Base-by-base conservation (phyloP, 2,888 invertebrate genomes). In the Brassicogethes aeneus region DNA sequence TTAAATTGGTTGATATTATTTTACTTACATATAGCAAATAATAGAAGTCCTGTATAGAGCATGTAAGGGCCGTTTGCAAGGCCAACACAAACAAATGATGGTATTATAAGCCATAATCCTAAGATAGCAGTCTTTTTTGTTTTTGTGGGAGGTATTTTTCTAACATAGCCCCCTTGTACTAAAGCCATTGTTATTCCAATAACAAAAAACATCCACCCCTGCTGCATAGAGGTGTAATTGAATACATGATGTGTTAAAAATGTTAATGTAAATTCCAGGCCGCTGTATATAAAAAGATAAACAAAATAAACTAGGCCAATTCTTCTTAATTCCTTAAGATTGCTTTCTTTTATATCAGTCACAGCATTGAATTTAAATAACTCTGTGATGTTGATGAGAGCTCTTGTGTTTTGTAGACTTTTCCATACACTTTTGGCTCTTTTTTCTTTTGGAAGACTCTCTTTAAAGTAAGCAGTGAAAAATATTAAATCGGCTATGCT, bases 181-280 rank as follows among this genome's bases (percentile, higher is more conserved):
- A 84, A 52, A 12, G 93, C 87, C 97, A 99, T 99, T 42, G 87
- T 78, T 33, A 90, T 64, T 69, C 96, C 97, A 58, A 94, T 89
- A 40, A 85, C 85, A 56, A 95, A 78, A 66, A 96, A 99, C 91
- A 99, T 94, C 76, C 87, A 90, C 3, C 97, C 97, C 70, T 99
- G 97, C 67, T 95, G 88, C 85, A 94, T 89, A 34, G 94, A 90
- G 40, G 82, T 84, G 65, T 89, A 96, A 38, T 82, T 76, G 65
- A 96, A 95, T 30, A 85, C 78, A 57, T 91, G 84, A 71, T 95
- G 95, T 40, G 94, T 94, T 36, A 97, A 74, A 72, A 99, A 99
- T 39, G 96, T 94, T 23, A 99, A 73, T 0, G 97, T 97, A 64
- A 96, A 99, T 70, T 99, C 97, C 42, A 99, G 72, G 2, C 96